Evolutionary conservation across 2,113 vertebrate species (phyloP).

Genomic region (Larimichthys crocea): DNA sequence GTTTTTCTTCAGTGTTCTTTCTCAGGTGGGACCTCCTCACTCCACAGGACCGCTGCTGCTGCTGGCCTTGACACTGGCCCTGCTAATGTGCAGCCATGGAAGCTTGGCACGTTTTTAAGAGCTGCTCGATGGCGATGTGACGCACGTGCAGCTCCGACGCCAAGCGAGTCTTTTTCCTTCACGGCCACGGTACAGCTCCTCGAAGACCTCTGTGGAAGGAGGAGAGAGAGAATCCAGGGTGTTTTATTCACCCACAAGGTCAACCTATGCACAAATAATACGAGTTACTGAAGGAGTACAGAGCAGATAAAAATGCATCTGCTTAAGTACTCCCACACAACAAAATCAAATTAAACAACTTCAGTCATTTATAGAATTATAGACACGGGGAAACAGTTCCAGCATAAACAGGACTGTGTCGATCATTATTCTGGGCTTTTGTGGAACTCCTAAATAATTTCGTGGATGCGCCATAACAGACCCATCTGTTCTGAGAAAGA

Average conservation of each 20-base stretch:
- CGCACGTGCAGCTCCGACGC: constrained; percentile 94
- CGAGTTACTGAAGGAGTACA: constrained; percentile 18
- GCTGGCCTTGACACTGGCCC: constrained; percentile 87
- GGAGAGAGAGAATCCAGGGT: constrained; percentile 7
- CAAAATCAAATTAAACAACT: background rate
- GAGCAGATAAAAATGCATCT: constrained; percentile 19
- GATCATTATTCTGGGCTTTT: background rate
- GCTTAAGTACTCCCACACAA: background rate
- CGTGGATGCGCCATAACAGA: constrained; percentile 15
- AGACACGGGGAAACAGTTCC: background rate
- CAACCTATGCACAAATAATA: constrained; percentile 21
- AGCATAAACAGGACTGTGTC: background rate
- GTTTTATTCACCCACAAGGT: constrained; percentile 22
- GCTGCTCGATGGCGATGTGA: constrained; percentile 95
- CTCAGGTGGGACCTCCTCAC: constrained; percentile 48
- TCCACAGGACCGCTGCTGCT: constrained; percentile 76
- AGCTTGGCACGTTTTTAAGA: constrained; percentile 96
- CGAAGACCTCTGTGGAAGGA: constrained; percentile 89
- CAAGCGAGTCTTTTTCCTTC: constrained; percentile 96
- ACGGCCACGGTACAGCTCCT: constrained; percentile 91
- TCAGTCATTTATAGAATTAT: background rate
- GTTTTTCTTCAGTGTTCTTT: background rate
- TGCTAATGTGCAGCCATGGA: constrained; percentile 92
- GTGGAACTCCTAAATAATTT: constrained; percentile 7
- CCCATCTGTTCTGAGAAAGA: constrained; percentile 1